These are phyloP conservation scores for Pomacea maculata DNA, from an alignment of 1,140 invertebrate species.

Conservation along the genomic window DNA sequence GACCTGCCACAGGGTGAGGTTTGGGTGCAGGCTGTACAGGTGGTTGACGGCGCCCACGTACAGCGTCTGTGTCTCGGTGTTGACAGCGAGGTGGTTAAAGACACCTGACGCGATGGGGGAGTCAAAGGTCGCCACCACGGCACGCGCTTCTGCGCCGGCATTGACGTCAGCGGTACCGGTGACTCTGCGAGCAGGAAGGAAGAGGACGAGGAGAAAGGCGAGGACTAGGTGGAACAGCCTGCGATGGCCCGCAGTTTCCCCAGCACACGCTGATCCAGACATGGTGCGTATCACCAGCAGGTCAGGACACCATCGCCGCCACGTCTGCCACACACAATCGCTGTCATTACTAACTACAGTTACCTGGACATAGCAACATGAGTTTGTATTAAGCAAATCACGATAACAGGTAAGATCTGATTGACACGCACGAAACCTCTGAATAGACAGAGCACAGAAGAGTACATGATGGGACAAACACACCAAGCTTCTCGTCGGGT, in stretches of 20 bases:
- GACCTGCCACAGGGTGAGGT: slow-evolving; percentile 79
- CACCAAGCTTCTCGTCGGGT: too few species aligned
- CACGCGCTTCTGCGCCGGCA: not conserved
- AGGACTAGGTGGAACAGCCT: not conserved
- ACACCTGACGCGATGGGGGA: slow-evolving; percentile 20
- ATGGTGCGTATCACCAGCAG: not conserved
- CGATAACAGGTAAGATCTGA: not conserved
- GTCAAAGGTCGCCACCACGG: slow-evolving; percentile 29
- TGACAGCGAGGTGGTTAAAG: slow-evolving; percentile 85
- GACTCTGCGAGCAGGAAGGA: not conserved
- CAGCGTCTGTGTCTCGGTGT: slow-evolving; percentile 89
- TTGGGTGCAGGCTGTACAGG: slow-evolving; percentile 76
- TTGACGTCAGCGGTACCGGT: not conserved
- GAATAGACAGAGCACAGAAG: too few species aligned
- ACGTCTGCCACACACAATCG: slow-evolving; percentile 2
- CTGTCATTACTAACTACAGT: not conserved
- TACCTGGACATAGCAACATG: not conserved
- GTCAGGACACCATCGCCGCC: slow-evolving; percentile 22
- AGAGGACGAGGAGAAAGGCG: not conserved
- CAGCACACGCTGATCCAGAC: not conserved
- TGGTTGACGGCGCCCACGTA: slow-evolving; percentile 94
- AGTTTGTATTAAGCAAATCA: not conserved
- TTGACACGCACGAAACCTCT: too few species aligned
- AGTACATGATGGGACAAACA: too few species aligned
- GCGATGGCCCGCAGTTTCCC: not conserved